Conservation (phyloP, 2,113 vertebrate species). For the Perca schrenkii region DNA sequence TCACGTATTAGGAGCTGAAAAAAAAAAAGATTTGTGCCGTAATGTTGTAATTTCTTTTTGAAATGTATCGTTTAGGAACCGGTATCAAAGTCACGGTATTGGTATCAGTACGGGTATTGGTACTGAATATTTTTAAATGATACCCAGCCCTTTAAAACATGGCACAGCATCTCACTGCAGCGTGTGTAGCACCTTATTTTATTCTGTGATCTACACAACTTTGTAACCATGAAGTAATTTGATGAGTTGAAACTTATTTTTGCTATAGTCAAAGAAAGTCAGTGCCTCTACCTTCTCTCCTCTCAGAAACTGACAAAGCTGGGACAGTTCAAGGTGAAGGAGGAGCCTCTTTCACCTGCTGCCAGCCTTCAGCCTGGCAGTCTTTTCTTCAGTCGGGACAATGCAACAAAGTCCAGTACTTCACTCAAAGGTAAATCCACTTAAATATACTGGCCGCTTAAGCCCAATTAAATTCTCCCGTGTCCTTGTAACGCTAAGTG, state of each 20-base stretch:
- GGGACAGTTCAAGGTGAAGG: slow-evolving; percentile 92
- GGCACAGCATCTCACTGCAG: accelerated
- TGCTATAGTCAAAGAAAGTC: not conserved
- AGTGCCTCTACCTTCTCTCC: not conserved
- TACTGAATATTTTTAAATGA: too few relatives aligned
- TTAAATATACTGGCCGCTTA: not conserved
- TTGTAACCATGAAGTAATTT: not conserved
- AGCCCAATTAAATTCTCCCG: slow-evolving; percentile 3
- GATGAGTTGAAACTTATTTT: slow-evolving; percentile 10
- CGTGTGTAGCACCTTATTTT: not conserved
- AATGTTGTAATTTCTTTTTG: too few relatives aligned
- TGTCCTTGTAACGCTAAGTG: not conserved
- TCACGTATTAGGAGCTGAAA: too few relatives aligned
- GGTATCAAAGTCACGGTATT: too few relatives aligned
- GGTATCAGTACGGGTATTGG: too few relatives aligned
- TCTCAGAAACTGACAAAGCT: slow-evolving; percentile 91
- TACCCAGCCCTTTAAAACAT: not conserved
- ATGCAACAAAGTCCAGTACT: slow-evolving; percentile 76
- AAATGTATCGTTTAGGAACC: too few relatives aligned
- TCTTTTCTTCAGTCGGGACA: slow-evolving; percentile 89
- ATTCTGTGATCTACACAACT: not conserved
- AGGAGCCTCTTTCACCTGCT: slow-evolving; percentile 82
- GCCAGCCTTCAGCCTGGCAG: slow-evolving; percentile 87
- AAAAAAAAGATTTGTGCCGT: too few relatives aligned
- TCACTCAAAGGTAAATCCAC: slow-evolving; percentile 81